Percentiles rank a stretch among this genome's conserved stretches.
These are phyloP conservation scores for Gobiocypris rarus DNA, from an alignment of 2,113 vertebrate genomes.

Conservation along the genomic window DNA sequence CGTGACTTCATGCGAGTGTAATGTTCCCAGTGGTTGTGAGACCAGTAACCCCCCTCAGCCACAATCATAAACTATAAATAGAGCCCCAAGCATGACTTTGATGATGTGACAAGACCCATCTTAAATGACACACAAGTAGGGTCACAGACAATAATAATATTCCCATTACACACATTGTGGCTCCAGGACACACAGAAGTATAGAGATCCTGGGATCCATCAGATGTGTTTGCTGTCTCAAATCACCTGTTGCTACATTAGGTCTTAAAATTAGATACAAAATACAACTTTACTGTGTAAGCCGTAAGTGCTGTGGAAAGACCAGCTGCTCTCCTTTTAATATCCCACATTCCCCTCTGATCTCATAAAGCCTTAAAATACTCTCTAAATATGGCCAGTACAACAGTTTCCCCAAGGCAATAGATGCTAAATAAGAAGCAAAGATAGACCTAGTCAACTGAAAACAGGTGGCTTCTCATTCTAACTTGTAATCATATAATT, in stretches of 20 bases:
- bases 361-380: constrained; percentile 48
- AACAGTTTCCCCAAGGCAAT: constrained; percentile 31
- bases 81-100: constrained; percentile 30
- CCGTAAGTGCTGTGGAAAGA: not conserved
- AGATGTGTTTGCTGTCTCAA: not conserved
- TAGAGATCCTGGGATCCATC: not conserved
- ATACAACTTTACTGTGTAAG: not conserved
- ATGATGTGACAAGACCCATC: constrained; percentile 27
- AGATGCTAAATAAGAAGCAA: constrained; percentile 26
- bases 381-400: constrained; percentile 32
- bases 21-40: constrained; percentile 35
- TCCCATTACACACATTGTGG: not conserved
- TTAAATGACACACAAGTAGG: constrained; percentile 34
- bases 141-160: constrained; percentile 16
- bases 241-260: not conserved
- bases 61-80: constrained; percentile 41
- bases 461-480: constrained; percentile 28
- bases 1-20: constrained; percentile 32
- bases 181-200: not conserved
- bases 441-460: constrained; percentile 5
- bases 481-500: constrained; percentile 14
- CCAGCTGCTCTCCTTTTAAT: constrained; percentile 45
- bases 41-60: constrained; percentile 19
- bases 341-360: constrained; percentile 41
- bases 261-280: constrained; percentile 21